Conservation (phyloP, 2,888 invertebrate species). For the Idaea biselata region DNA sequence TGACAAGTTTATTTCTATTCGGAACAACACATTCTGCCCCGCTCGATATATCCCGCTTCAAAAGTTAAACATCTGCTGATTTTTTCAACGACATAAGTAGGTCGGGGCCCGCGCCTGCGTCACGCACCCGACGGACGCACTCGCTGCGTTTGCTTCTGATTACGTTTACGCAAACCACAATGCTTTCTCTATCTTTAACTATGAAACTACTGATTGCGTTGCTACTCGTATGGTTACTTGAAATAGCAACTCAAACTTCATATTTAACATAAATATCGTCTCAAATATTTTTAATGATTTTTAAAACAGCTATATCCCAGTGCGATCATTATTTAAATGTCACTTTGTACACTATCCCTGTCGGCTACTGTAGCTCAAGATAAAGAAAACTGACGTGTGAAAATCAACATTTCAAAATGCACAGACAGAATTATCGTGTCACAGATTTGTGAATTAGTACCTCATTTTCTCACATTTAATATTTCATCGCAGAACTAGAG, state of each 20-base stretch:
- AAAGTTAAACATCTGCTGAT: slow-evolving; percentile 77
- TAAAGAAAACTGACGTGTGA: not conserved
- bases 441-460: not conserved
- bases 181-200: not conserved
- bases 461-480: not conserved
- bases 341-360: slow-evolving; percentile 1
- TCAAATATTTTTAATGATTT: not conserved
- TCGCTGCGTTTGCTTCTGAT: slow-evolving; percentile 45
- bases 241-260: not conserved
- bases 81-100: slow-evolving; percentile 78
- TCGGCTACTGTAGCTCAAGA: slow-evolving; percentile 1
- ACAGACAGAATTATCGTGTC: not conserved
- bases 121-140: slow-evolving; percentile 56
- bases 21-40: slow-evolving; percentile 73
- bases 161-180: slow-evolving; percentile 66
- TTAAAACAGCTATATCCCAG: not conserved
- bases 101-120: slow-evolving; percentile 78
- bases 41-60: slow-evolving; percentile 73
- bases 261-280: not conserved
- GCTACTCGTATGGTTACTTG: not conserved
- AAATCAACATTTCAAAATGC: not conserved
- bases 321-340: not conserved
- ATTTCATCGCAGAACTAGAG: not conserved
- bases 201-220: not conserved
- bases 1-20: slow-evolving; percentile 81